A percentile compares a stretch with the other conserved stretches of the same genome.
phyloP scores from a whole-genome alignment of 92 coral and sea anemone species.

The Porites lobata region DNA sequence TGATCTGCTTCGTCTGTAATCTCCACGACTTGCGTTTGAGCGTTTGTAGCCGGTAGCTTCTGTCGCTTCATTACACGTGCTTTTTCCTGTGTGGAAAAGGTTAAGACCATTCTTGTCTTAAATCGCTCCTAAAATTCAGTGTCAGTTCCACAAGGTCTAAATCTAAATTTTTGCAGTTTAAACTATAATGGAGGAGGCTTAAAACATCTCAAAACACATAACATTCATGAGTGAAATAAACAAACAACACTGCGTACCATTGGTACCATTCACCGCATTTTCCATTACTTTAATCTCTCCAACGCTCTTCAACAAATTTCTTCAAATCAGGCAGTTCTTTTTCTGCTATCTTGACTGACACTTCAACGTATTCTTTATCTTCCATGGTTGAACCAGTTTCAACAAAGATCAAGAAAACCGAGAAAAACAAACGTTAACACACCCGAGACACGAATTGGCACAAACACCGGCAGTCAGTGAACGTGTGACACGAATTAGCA shows the following conservation, averaged over 20 bases:
- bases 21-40: neutral
- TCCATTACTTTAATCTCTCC: constrained; percentile 1
- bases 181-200: neutral
- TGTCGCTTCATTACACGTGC: neutral
- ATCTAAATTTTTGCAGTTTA: neutral
- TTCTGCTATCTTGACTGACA: neutral
- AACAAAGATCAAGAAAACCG: constrained; percentile 4
- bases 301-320: neutral
- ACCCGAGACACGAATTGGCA: neutral
- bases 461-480: neutral
- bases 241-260: neutral
- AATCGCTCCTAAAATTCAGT: neutral
- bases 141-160: constrained; percentile 14
- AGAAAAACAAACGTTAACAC: neutral
- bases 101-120: neutral
- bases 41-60: neutral
- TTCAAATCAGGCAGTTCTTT: constrained; percentile 1
- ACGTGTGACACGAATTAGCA: neutral
- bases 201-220: neutral
- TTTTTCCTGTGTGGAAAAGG: constrained; percentile 5
- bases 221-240: neutral
- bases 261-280: neutral
- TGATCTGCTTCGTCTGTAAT: neutral
- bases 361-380: neutral
- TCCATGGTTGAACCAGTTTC: constrained; percentile 3